phyloP scores from a whole-genome alignment of 1,140 invertebrate species.

The Sitophilus oryzae region DNA sequence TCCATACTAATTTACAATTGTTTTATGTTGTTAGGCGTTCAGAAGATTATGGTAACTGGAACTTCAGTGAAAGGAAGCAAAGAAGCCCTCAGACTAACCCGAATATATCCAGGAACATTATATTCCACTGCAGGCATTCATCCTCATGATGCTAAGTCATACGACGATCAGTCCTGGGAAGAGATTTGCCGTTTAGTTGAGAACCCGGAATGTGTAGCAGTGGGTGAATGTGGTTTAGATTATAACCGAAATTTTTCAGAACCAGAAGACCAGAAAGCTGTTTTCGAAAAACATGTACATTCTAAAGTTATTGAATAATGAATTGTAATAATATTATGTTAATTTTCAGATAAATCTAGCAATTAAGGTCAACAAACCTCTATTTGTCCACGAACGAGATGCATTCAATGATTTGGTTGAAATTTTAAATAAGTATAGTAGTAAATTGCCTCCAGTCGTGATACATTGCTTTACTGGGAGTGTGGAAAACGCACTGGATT shows the following conservation, averaged over 20 bases:
- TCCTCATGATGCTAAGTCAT: constrained; percentile 92
- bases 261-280: constrained; percentile 74
- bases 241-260: constrained; percentile 93
- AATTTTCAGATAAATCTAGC: constrained; percentile 71
- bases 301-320: neutral
- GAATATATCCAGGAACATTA: constrained; percentile 81
- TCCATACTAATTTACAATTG: constrained; percentile 10
- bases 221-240: constrained; percentile 91
- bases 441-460: constrained; percentile 70
- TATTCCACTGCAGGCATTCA: constrained; percentile 94
- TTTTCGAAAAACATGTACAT: constrained; percentile 81
- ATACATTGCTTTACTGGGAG: constrained; percentile 93
- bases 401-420: constrained; percentile 76
- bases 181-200: constrained; percentile 66
- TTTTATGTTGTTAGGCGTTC: constrained; percentile 61
- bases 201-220: constrained; percentile 85
- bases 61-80: constrained; percentile 83
- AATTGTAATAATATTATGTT: constrained; percentile 7
- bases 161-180: constrained; percentile 69
- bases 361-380: constrained; percentile 78
- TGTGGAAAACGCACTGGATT: constrained; percentile 73
- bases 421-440: constrained; percentile 53
- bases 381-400: constrained; percentile 87
- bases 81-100: constrained; percentile 80
- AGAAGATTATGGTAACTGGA: constrained; percentile 91